These are phyloP conservation scores for Struthio camelus DNA, from an alignment of 2,113 vertebrate species.

Conservation along the genomic window DNA sequence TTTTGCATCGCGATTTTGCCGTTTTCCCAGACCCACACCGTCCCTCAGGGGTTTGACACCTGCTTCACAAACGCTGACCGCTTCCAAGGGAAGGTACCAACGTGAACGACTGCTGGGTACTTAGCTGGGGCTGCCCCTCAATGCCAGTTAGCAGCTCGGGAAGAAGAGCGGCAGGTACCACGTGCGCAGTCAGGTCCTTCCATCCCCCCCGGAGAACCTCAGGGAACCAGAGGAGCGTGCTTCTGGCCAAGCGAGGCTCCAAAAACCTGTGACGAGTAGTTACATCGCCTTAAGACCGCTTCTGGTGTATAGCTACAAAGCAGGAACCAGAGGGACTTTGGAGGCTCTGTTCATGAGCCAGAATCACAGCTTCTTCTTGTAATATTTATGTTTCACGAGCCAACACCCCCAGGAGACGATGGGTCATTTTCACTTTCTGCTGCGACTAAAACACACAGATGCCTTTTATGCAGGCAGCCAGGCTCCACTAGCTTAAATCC, in stretches of 20 bases:
- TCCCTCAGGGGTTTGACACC: not conserved
- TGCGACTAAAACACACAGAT: not conserved
- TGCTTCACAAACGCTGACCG: not conserved
- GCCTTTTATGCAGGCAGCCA: not conserved
- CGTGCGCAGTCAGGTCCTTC: not conserved
- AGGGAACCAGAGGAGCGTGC: not conserved
- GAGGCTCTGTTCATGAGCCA: not conserved
- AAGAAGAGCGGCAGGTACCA: not conserved
- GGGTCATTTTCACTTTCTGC: not conserved
- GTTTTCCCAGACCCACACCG: not conserved
- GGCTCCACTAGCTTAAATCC: not conserved
- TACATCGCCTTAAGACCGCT: not conserved
- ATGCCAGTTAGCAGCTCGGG: not conserved
- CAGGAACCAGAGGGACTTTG: not conserved
- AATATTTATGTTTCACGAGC: not conserved
- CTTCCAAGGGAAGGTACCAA: not conserved
- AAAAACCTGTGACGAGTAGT: not conserved
- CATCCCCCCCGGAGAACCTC: not conserved
- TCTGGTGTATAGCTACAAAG: not conserved
- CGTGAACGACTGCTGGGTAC: no score
- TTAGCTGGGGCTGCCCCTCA: no score
- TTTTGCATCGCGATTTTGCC: accelerated
- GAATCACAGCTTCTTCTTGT: not conserved
- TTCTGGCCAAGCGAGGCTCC: not conserved
- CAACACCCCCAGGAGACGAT: not conserved